Conservation (phyloP, 2,797 vertebrate species). For the Hydrolagus colliei region DNA sequence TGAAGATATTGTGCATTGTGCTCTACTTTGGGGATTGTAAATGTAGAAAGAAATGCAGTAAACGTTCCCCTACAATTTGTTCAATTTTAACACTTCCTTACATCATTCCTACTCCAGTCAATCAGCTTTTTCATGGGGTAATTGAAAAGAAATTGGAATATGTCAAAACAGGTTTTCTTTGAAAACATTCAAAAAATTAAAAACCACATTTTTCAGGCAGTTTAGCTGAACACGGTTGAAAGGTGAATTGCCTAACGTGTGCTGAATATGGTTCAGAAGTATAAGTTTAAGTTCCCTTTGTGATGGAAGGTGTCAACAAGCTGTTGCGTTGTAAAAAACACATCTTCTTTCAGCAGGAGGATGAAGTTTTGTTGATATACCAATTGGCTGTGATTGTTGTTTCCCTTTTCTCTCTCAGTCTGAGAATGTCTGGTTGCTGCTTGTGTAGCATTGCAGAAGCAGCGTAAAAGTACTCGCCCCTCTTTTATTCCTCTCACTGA, state of each 20-base stretch:
- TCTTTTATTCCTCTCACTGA: neutral
- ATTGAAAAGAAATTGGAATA: neutral
- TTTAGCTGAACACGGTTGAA: neutral
- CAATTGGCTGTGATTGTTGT: neutral
- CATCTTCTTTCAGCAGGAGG: neutral
- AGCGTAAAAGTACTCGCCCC: neutral
- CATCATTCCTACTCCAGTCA: neutral
- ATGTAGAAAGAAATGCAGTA: too few relatives aligned
- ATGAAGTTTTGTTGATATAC: neutral
- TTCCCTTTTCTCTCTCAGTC: neutral
- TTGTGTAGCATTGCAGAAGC: neutral
- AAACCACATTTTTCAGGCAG: neutral
- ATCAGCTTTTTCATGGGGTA: neutral
- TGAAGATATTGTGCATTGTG: too few relatives aligned
- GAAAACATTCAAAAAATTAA: neutral
- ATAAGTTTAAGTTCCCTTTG: neutral
- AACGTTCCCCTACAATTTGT: too few relatives aligned
- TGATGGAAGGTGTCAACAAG: neutral
- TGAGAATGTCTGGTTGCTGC: neutral
- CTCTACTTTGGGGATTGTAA: too few relatives aligned
- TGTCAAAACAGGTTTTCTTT: neutral
- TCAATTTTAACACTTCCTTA: neutral
- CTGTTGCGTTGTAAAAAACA: neutral
- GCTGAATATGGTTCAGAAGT: neutral
- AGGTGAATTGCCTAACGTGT: neutral